These are phyloP conservation scores for Platypus cylindrus DNA, from an alignment of 2,888 invertebrate species.

Conservation along the genomic window DNA sequence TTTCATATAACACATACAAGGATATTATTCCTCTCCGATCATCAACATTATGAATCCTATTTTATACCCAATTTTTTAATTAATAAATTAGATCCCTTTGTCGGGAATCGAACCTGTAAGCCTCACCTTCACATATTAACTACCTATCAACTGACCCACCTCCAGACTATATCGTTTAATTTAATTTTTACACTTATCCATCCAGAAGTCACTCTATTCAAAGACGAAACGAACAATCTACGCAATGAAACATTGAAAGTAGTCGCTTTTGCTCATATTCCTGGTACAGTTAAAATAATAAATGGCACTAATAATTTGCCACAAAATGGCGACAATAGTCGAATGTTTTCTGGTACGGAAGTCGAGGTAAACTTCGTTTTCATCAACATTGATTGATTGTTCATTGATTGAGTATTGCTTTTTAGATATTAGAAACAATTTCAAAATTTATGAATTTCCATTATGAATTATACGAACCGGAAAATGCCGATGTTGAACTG, in stretches of 20 bases:
- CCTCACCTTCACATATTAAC: too few species aligned
- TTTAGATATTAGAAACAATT: constrained; percentile 53
- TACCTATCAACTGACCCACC: too few species aligned
- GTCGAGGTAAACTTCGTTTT: constrained; percentile 43
- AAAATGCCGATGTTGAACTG: constrained; percentile 44
- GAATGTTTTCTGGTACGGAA: constrained; percentile 49
- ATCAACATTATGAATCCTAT: not conserved
- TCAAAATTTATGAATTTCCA: constrained; percentile 59
- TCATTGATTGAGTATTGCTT: constrained; percentile 17
- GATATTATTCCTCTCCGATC: too few species aligned
- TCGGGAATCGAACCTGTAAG: too few species aligned
- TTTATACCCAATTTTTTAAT: constrained; percentile 1
- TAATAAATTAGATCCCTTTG: too few species aligned
- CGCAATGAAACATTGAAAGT: constrained; percentile 47
- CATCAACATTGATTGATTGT: not conserved
- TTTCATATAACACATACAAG: too few species aligned
- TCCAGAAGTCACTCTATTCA: constrained; percentile 35
- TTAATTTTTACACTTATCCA: too few species aligned
- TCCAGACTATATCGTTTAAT: too few species aligned
- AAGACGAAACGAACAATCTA: constrained; percentile 48
- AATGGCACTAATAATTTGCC: constrained; percentile 11
- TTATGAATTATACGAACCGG: constrained; percentile 52
- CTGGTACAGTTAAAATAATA: constrained; percentile 43
- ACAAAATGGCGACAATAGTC: too few species aligned
- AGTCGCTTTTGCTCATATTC: constrained; percentile 54